A percentile compares a stretch with the other conserved stretches of the same genome.
These are phyloP conservation scores for Propithecus deckenii DNA, from an alignment of 2,797 vertebrate genomes.

Conservation along the genomic window DNA sequence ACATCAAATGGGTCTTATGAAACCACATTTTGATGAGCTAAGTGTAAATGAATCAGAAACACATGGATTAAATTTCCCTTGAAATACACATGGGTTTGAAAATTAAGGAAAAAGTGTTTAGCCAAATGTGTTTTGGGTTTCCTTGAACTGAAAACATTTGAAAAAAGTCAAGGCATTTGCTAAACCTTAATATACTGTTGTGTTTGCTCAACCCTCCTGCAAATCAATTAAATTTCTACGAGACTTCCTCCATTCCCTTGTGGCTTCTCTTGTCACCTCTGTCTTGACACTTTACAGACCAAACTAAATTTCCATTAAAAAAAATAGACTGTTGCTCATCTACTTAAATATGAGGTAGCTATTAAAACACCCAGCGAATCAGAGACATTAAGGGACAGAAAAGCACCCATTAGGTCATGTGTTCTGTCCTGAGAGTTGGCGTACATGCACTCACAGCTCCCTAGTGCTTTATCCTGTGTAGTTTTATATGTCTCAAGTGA, in stretches of 20 bases:
- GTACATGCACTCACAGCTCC: conserved; percentile 72
- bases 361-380: conserved; percentile 65
- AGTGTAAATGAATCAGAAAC: conserved; percentile 84
- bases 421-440: conserved; percentile 57
- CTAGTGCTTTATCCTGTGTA: conserved; percentile 75
- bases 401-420: conserved; percentile 72
- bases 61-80: conserved; percentile 84
- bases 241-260: conserved; percentile 63
- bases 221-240: conserved; percentile 73
- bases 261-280: conserved; percentile 75
- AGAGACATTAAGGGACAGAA: conserved; percentile 67
- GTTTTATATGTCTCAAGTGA: conserved; percentile 82
- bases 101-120: conserved; percentile 82
- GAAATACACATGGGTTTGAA: conserved; percentile 83
- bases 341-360: conserved; percentile 75
- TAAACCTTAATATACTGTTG: conserved; percentile 73
- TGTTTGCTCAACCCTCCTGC: conserved; percentile 70
- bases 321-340: conserved; percentile 72
- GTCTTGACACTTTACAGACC: conserved; percentile 72
- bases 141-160: conserved; percentile 79
- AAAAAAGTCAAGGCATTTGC: conserved; percentile 70
- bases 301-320: conserved; percentile 70
- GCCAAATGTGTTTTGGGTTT: conserved; percentile 82
- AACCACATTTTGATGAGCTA: conserved; percentile 83
- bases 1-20: conserved; percentile 81